Evolutionary conservation across 2,888 invertebrate genomes (phyloP), one percentile per base, ranked within the genome.

Genomic region (Hymenopus coronatus): DNA sequence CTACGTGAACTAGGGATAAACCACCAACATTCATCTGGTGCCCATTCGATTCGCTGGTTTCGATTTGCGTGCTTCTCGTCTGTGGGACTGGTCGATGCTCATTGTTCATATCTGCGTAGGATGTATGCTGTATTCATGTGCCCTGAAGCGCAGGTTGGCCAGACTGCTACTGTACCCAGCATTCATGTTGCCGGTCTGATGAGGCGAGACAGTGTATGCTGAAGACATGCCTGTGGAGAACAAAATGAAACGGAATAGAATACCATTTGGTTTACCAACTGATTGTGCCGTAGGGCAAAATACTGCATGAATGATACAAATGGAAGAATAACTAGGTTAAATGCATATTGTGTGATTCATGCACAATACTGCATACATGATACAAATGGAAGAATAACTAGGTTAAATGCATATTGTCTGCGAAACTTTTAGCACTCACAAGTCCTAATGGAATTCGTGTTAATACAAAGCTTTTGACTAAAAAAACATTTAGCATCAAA

Each of bases 71-170:
- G 54, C 54, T 15, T 40, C 40, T 40, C 40, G 40, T 9, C 40
- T 2, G 2, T 30, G 14, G 54, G 54, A 25, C 25, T 70, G 54
- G 54, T 70, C 54, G 54, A 70, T 70, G 15, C 25, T 70, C 54
- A 70, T 70, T 70, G 54, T 70, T 70, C 54, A 90, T 81, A 90
- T 46, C 82, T 90, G 90, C 30, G 89, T 70, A 15, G 90, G 90
- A 70, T 91, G 90, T 70, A 91, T 90, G 28, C 90, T 93, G 91
- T 93, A 95, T 92, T 96, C 95, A 90, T 95, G 95, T 1, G 95
- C 95, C 91, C 95, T 93, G 90, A 95, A 93, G 91, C 95, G 93
- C 90, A 95, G 93, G 91, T 95, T 93, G 83, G 93, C 93, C 89
- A 94, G 91, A 87, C 91, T 91, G 88, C 89, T 88, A 33, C 89